phyloP scores from a whole-genome alignment of 2,888 invertebrate species.

The Chymomyza amoena region DNA sequence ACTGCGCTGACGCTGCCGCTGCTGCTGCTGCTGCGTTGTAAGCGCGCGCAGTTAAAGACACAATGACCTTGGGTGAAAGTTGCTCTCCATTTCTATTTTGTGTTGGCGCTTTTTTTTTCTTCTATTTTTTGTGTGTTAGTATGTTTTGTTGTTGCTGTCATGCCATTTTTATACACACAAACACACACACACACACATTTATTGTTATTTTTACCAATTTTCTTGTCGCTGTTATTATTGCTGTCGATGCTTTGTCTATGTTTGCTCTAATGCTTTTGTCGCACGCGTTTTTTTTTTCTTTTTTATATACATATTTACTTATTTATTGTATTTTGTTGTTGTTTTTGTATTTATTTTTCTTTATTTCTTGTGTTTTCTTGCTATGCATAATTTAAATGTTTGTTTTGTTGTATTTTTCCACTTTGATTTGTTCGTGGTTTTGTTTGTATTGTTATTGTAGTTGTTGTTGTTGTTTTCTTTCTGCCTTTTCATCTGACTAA shows the following conservation, averaged over 20 bases:
- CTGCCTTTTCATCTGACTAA: too few species aligned
- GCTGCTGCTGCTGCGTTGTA: neutral
- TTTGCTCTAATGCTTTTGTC: neutral
- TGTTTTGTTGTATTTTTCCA: conserved; percentile 34
- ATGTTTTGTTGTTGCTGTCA: conserved; percentile 28
- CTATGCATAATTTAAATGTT: conserved; percentile 51
- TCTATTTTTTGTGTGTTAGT: conserved; percentile 10
- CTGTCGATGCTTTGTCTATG: neutral
- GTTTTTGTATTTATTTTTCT: conserved; percentile 11
- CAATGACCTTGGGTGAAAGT: conserved; percentile 69
- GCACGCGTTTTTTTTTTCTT: neutral
- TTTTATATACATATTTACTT: conserved; percentile 40
- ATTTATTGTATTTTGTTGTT: conserved; percentile 8
- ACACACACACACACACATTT: conserved; percentile 31
- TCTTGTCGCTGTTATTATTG: conserved; percentile 5
- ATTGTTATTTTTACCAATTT: conserved; percentile 43
- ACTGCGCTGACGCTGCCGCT: conserved; percentile 25
- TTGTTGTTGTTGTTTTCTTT: conserved; percentile 22
- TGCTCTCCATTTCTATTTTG: conserved; percentile 70
- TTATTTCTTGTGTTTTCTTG: conserved; percentile 25
- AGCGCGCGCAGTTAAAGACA: conserved; percentile 51
- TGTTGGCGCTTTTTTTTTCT: conserved; percentile 24
- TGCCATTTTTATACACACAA: conserved; percentile 46
- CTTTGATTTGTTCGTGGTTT: conserved; percentile 31
- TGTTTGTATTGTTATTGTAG: neutral